Conservation (phyloP, 2,888 invertebrate genomes). For the Punctoribates punctum region DNA sequence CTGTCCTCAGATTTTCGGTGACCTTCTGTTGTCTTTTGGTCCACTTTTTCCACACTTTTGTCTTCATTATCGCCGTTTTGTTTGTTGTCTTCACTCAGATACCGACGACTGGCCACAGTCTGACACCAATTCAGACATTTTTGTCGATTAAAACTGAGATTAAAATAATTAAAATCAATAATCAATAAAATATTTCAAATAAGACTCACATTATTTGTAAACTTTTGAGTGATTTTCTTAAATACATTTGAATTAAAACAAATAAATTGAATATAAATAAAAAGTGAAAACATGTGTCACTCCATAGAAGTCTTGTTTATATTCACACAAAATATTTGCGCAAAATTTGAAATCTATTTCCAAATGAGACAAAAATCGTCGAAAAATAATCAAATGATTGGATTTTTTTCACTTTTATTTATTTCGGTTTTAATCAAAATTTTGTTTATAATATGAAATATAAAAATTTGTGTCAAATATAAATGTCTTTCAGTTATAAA, state of each 20-base stretch:
- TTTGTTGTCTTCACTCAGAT: slow-evolving; percentile 3
- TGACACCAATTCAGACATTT: slow-evolving; percentile 15
- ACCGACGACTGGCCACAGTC: not conserved
- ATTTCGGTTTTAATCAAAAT: too few relatives aligned
- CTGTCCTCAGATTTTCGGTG: not conserved
- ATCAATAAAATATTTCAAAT: not conserved
- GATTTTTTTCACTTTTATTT: too few relatives aligned
- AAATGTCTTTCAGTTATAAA: not conserved
- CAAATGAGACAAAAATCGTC: too few relatives aligned
- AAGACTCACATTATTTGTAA: slow-evolving; percentile 25
- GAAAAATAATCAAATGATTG: too few relatives aligned
- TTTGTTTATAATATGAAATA: too few relatives aligned
- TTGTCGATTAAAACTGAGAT: not conserved
- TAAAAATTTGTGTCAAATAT: too few relatives aligned
- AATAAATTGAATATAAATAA: not conserved
- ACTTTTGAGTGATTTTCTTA: slow-evolving; percentile 10
- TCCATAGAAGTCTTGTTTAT: too few relatives aligned
- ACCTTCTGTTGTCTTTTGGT: not conserved
- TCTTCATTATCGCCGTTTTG: not conserved
- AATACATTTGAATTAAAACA: not conserved
- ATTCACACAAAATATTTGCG: too few relatives aligned
- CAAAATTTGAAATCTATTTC: too few relatives aligned
- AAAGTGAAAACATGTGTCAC: not conserved
- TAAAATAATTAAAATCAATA: not conserved
- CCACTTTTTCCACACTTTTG: not conserved